These are phyloP conservation scores for Spatulosminthurus flaviceps DNA, from an alignment of 2,888 invertebrate species.

Conservation along the genomic window DNA sequence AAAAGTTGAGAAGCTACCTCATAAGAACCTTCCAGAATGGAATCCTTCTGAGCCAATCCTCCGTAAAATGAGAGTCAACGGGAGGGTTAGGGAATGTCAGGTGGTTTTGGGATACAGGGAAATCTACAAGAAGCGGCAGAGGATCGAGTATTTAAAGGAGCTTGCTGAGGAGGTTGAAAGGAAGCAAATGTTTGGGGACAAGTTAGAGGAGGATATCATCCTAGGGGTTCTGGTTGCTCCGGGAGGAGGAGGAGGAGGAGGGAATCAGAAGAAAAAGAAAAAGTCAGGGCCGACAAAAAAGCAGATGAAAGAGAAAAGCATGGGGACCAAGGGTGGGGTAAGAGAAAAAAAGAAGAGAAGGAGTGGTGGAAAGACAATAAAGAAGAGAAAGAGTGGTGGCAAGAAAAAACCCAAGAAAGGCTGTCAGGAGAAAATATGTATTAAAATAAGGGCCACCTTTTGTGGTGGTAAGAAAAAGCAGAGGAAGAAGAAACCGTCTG, in stretches of 20 bases:
- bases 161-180: background rate
- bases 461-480: too few species aligned
- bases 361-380: too few species aligned
- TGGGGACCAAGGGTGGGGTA: too few species aligned
- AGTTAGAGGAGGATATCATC: too few species aligned
- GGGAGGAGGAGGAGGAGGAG: background rate
- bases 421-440: too few species aligned
- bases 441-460: too few species aligned
- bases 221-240: background rate
- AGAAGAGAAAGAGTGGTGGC: too few species aligned
- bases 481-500: background rate
- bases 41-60: background rate
- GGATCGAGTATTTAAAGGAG: background rate
- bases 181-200: background rate
- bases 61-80: background rate
- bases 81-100: background rate
- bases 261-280: background rate
- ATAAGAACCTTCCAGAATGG: background rate
- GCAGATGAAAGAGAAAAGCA: too few species aligned
- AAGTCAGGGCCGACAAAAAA: background rate
- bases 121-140: background rate
- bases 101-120: background rate
- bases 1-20: background rate
- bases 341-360: too few species aligned
- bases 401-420: too few species aligned